phyloP scores from a whole-genome alignment of 1,140 invertebrate genomes.

The Phymorhynchus buccinoides region DNA sequence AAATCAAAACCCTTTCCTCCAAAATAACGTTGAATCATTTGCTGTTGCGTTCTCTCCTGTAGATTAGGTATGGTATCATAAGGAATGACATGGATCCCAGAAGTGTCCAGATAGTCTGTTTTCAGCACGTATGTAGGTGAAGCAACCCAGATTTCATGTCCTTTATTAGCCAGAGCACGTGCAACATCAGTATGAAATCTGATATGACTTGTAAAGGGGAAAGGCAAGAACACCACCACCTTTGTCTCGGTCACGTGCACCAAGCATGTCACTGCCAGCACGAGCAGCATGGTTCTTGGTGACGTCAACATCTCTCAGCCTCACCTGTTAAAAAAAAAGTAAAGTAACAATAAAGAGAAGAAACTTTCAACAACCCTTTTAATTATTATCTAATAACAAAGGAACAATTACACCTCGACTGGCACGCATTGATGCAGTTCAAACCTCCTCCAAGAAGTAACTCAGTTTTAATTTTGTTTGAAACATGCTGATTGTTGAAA shows the following conservation, averaged over 20 bases:
- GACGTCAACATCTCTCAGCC: too few species aligned
- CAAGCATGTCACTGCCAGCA: too few species aligned
- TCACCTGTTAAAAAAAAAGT: too few species aligned
- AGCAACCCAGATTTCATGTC: constrained; percentile 38
- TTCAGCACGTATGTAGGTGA: constrained; percentile 14
- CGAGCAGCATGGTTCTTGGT: too few species aligned
- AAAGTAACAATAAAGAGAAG: too few species aligned
- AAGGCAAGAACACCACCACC: constrained; percentile 32
- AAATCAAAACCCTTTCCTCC: background rate
- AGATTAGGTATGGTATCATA: constrained; percentile 30
- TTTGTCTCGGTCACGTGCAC: background rate
- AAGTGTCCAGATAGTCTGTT: background rate
- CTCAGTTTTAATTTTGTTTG: too few species aligned
- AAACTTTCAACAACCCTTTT: too few species aligned
- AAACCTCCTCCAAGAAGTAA: too few species aligned
- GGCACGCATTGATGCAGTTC: too few species aligned
- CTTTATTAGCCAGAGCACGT: constrained; percentile 15
- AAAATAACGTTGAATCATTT: background rate
- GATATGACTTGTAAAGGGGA: constrained; percentile 26
- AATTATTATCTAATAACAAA: too few species aligned
- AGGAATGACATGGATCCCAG: constrained; percentile 12
- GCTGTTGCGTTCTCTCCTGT: background rate
- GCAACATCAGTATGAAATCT: constrained; percentile 37
- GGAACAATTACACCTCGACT: too few species aligned
- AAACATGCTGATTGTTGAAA: too few species aligned